phyloP scores from a whole-genome alignment of 2,113 vertebrate species.

The Pagrus major region DNA sequence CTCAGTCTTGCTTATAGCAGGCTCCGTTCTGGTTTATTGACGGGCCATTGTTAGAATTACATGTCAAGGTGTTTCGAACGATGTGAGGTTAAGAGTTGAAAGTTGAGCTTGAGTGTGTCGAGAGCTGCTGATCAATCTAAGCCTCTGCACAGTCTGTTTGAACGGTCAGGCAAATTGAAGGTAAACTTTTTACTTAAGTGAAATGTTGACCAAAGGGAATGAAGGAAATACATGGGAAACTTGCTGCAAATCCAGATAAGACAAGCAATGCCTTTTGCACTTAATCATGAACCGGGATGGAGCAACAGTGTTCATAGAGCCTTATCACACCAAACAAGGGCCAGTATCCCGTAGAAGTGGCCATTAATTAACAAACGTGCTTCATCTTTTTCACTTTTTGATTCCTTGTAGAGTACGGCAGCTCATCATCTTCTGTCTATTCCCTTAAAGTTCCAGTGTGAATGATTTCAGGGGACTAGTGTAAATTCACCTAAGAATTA shows the following conservation, averaged over 20 bases:
- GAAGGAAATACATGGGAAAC: conserved; percentile 4
- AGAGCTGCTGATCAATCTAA: conserved; percentile 19
- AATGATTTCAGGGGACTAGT: too few relatives aligned
- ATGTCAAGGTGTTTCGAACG: neutral
- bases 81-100: neutral
- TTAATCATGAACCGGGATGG: conserved; percentile 8
- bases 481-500: too few relatives aligned
- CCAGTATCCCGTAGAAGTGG: neutral
- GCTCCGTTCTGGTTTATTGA: neutral
- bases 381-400: neutral
- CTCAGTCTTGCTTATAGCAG: neutral
- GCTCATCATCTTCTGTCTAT: neutral
- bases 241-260: conserved; percentile 5
- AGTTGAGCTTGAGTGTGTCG: neutral
- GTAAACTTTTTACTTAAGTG: conserved; percentile 23
- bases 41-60: neutral
- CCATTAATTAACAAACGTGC: neutral
- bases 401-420: neutral
- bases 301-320: conserved; percentile 1
- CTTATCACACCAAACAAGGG: neutral
- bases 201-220: conserved; percentile 45
- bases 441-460: too few relatives aligned
- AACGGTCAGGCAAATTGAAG: conserved; percentile 41
- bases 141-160: conserved; percentile 26
- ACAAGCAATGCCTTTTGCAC: neutral